Conservation (phyloP, 2,888 invertebrate species). For the Drosophila nr. medialis region DNA sequence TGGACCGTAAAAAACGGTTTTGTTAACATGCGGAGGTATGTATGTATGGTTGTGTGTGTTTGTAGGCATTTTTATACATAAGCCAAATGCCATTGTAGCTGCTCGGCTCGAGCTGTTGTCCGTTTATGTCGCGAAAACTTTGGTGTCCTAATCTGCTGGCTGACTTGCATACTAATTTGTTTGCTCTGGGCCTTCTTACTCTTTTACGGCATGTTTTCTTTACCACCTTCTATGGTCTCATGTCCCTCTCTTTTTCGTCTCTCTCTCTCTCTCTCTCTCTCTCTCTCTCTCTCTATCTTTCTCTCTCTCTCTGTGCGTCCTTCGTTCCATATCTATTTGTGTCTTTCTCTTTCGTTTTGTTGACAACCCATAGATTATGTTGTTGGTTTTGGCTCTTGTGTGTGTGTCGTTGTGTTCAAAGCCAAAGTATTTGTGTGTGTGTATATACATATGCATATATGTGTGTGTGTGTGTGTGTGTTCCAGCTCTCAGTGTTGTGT, state of each 20-base stretch:
- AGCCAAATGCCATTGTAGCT: slow-evolving; percentile 55
- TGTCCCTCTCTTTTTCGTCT: background rate
- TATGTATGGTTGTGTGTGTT: slow-evolving; percentile 15
- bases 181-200: slow-evolving; percentile 56
- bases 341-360: slow-evolving; percentile 52
- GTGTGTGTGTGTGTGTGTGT: slow-evolving; percentile 16
- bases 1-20: slow-evolving; percentile 10
- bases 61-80: slow-evolving; percentile 44
- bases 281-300: background rate
- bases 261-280: background rate
- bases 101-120: slow-evolving; percentile 57
- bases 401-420: slow-evolving; percentile 34
- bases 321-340: background rate
- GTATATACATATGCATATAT: background rate
- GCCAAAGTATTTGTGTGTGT: slow-evolving; percentile 35
- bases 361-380: slow-evolving; percentile 80
- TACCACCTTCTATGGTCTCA: slow-evolving; percentile 60
- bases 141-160: slow-evolving; percentile 80
- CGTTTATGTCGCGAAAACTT: slow-evolving; percentile 80
- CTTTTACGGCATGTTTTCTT: slow-evolving; percentile 44
- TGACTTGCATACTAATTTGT: slow-evolving; percentile 81
- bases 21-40: slow-evolving; percentile 9
- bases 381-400: slow-evolving; percentile 69
- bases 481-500: slow-evolving; percentile 57
- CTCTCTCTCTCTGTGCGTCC: background rate